phyloP scores from a whole-genome alignment of 2,797 vertebrate species.

The Esox lucius region DNA sequence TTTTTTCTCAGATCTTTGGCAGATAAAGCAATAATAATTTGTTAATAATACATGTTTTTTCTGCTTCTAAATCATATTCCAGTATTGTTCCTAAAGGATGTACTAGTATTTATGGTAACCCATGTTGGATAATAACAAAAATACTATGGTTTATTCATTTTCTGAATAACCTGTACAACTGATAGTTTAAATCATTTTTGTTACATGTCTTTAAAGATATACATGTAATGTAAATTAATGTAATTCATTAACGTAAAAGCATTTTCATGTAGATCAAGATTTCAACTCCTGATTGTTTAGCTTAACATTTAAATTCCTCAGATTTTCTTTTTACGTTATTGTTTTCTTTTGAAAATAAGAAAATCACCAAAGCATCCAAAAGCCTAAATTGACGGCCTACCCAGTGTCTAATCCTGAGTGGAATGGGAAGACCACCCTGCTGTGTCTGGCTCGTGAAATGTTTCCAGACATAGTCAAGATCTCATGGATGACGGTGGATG shows the following conservation, averaged over 20 bases:
- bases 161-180: not conserved
- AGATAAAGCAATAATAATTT: not conserved
- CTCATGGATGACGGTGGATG: conserved; percentile 1
- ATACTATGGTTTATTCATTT: not conserved
- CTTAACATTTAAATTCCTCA: too few relatives aligned
- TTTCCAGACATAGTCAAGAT: conserved; percentile 9
- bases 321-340: not conserved
- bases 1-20: not conserved
- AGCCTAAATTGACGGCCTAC: not conserved
- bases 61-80: not conserved
- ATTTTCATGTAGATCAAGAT: not conserved
- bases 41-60: not conserved
- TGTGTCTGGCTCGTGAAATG: conserved; percentile 7
- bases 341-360: not conserved
- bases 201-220: not conserved
- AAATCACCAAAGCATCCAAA: not conserved
- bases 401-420: not conserved
- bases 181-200: not conserved
- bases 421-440: not conserved
- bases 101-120: not conserved
- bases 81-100: not conserved
- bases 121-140: not conserved
- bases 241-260: too few relatives aligned
- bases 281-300: too few relatives aligned
- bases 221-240: not conserved